Evolutionary conservation across 2,113 vertebrate species (phyloP).

Genomic region (Synchiropus splendidus): DNA sequence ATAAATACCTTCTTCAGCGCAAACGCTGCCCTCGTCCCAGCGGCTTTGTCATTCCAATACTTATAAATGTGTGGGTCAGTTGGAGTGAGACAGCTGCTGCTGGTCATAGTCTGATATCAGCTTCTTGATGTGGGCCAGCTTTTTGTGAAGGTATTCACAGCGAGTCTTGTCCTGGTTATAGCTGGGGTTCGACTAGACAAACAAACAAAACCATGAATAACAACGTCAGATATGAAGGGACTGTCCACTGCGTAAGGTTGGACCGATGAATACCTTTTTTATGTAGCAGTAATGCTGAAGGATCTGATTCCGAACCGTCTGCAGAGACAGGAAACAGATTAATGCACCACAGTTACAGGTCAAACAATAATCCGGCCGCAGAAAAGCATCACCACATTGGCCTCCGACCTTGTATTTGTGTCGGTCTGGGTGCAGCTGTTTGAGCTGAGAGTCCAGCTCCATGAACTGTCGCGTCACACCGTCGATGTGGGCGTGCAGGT

Average conservation of each 20-base stretch:
- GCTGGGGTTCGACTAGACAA: constrained; percentile 77
- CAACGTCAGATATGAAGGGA: not conserved
- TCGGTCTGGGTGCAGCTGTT: constrained; percentile 72
- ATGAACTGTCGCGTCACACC: constrained; percentile 79
- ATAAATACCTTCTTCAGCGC: too few relatives aligned
- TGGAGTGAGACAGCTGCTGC: constrained; percentile 57
- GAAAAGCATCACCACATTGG: too few relatives aligned
- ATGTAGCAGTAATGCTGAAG: constrained; percentile 86
- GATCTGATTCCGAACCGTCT: constrained; percentile 86
- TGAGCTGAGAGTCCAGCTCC: constrained; percentile 77
- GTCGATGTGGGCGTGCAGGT: constrained; percentile 82
- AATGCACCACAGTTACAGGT: too few relatives aligned
- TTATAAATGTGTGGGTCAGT: constrained; percentile 12
- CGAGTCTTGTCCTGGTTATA: constrained; percentile 84
- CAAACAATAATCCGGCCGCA: too few relatives aligned
- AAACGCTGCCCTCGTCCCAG: too few relatives aligned
- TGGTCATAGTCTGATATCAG: constrained; percentile 87
- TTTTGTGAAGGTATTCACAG: constrained; percentile 92
- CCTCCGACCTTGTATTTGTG: constrained; percentile 78
- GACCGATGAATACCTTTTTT: constrained; percentile 73
- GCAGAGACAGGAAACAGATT: constrained; percentile 2
- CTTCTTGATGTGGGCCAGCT: constrained; percentile 90
- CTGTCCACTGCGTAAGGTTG: not conserved
- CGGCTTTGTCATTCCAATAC: too few relatives aligned
- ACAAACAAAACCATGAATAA: not conserved